A percentile compares a stretch with the other conserved stretches of the same genome.
phyloP scores from a whole-genome alignment of 2,888 invertebrate genomes.

The Nomada lathburiana region DNA sequence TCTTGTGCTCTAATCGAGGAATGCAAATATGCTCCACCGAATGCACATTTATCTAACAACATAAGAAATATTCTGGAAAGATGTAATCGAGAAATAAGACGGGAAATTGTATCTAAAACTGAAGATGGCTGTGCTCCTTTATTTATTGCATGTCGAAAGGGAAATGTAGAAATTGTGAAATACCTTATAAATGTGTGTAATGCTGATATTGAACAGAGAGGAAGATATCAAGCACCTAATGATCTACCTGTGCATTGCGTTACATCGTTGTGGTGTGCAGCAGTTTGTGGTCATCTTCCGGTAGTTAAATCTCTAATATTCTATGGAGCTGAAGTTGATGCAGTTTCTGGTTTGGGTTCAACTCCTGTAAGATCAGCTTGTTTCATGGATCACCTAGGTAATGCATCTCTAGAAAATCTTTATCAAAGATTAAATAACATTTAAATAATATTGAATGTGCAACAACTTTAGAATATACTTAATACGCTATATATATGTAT shows the following conservation, averaged over 20 bases:
- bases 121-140: constrained; percentile 93
- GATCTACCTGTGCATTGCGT: constrained; percentile 93
- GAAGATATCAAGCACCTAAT: constrained; percentile 93
- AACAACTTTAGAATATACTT: constrained; percentile 25
- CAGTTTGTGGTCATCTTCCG: constrained; percentile 92
- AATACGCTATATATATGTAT: constrained; percentile 1
- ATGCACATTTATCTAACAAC: constrained; percentile 87
- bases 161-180: constrained; percentile 93
- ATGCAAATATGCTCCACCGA: constrained; percentile 89
- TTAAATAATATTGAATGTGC: background rate
- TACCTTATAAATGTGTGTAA: constrained; percentile 93
- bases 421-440: background rate
- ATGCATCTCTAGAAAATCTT: constrained; percentile 73
- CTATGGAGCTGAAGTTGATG: constrained; percentile 94
- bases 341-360: constrained; percentile 94
- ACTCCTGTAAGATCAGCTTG: constrained; percentile 96
- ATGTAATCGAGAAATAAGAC: constrained; percentile 87
- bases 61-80: constrained; percentile 86
- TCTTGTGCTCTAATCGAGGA: constrained; percentile 89
- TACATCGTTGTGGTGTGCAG: constrained; percentile 96
- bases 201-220: constrained; percentile 94
- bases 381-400: constrained; percentile 95
- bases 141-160: constrained; percentile 91
- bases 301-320: constrained; percentile 92
- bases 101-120: constrained; percentile 89